Evolutionary conservation across 2,113 vertebrate species (phyloP).

Genomic region (Pluvianellus socialis): DNA sequence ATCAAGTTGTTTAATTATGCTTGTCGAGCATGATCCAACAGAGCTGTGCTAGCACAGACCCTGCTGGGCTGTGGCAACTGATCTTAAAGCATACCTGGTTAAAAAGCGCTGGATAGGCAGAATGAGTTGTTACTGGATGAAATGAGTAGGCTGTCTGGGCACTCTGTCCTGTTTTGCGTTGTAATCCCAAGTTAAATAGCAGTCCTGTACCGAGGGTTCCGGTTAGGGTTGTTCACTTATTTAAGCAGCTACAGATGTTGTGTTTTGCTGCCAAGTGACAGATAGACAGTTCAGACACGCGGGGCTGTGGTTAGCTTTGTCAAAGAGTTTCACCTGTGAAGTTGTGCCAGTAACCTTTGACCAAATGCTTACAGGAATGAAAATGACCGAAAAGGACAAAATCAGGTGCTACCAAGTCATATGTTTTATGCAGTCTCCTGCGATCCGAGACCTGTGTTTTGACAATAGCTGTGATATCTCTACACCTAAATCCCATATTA

Average conservation of each 20-base stretch:
- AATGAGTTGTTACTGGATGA: background rate
- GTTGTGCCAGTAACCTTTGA: constrained; percentile 28
- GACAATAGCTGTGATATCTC: background rate
- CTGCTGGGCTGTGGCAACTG: background rate
- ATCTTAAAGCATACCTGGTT: background rate
- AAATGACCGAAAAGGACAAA: background rate
- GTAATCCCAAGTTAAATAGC: constrained; percentile 12
- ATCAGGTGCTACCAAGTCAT: background rate
- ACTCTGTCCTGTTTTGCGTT: background rate
- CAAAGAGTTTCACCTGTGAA: constrained; percentile 13
- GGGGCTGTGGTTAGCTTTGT: background rate
- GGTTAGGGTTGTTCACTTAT: background rate
- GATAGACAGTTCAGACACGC: background rate
- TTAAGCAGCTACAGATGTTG: constrained; percentile 44
- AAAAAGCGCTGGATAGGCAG: background rate
- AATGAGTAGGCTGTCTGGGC: background rate
- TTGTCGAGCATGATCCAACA: background rate
- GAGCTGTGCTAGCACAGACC: background rate
- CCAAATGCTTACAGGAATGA: background rate
- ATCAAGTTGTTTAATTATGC: background rate
- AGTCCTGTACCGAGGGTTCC: background rate
- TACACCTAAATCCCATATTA: background rate
- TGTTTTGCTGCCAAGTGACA: background rate
- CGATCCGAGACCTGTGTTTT: background rate
- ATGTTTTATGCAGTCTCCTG: background rate